Conservation (phyloP, 2,888 invertebrate species). For the Morinoia aosen region DNA sequence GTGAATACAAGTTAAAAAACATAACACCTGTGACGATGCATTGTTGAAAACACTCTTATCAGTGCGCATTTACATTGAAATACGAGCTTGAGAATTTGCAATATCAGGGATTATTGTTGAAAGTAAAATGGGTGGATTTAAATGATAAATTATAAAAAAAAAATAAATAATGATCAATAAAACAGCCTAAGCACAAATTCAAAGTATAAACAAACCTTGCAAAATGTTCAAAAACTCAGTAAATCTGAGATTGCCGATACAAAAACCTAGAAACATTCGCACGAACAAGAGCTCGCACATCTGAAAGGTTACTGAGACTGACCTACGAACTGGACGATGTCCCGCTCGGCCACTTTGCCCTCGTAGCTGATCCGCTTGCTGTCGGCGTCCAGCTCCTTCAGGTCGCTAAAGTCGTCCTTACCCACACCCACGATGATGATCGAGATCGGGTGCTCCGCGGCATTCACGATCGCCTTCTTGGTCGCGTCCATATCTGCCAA, state of each 20-base stretch:
- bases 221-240: neutral
- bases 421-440: conserved; percentile 73
- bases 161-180: too few species aligned
- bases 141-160: too few species aligned
- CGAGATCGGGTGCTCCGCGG: conserved; percentile 51
- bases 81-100: too few species aligned
- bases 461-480: conserved; percentile 50
- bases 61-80: too few species aligned
- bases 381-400: conserved; percentile 53
- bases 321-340: conserved; percentile 75
- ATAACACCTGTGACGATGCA: too few species aligned
- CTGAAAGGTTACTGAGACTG: neutral
- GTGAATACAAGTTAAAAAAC: too few species aligned
- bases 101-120: too few species aligned
- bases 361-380: conserved; percentile 67
- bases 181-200: neutral
- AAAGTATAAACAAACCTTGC: neutral
- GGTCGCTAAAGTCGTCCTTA: conserved; percentile 74
- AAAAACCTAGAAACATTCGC: neutral
- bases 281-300: neutral
- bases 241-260: neutral
- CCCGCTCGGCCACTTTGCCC: conserved; percentile 74
- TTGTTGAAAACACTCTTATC: too few species aligned
- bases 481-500: conserved; percentile 52
- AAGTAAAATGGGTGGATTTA: too few species aligned